Percentiles rank a stretch among this genome's conserved stretches.
These are phyloP conservation scores for Cossypha niveicapilla DNA, from an alignment of 2,797 vertebrate genomes.

Conservation along the genomic window DNA sequence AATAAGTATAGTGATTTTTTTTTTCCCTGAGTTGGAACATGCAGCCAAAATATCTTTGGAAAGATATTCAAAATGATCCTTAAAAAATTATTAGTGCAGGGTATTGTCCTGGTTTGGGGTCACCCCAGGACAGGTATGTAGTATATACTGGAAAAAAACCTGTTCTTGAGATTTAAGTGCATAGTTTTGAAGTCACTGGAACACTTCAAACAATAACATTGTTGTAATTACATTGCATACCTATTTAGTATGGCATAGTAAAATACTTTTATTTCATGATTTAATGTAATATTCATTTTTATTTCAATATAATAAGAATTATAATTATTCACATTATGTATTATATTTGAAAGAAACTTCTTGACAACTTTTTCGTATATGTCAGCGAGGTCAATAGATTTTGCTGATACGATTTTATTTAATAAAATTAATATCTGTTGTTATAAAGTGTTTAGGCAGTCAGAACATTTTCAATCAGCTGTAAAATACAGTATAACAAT, in stretches of 20 bases:
- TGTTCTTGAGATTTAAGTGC: not conserved
- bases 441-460: not conserved
- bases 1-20: not conserved
- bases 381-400: not conserved
- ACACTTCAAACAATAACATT: not conserved
- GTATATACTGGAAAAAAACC: not conserved
- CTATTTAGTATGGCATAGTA: not conserved
- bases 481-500: not conserved
- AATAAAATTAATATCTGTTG: fast-evolving
- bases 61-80: not conserved
- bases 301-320: not conserved
- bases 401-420: not conserved
- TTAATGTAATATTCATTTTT: not conserved
- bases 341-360: not conserved
- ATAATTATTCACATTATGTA: not conserved
- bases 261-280: not conserved
- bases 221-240: not conserved
- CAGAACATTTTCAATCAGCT: not conserved
- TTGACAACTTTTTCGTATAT: not conserved
- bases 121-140: not conserved
- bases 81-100: not conserved
- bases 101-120: not conserved
- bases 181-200: not conserved
- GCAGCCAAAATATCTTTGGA: not conserved
- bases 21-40: not conserved